Base-by-base conservation (phyloP, 2,888 invertebrate species). In the Tachina grossa region DNA sequence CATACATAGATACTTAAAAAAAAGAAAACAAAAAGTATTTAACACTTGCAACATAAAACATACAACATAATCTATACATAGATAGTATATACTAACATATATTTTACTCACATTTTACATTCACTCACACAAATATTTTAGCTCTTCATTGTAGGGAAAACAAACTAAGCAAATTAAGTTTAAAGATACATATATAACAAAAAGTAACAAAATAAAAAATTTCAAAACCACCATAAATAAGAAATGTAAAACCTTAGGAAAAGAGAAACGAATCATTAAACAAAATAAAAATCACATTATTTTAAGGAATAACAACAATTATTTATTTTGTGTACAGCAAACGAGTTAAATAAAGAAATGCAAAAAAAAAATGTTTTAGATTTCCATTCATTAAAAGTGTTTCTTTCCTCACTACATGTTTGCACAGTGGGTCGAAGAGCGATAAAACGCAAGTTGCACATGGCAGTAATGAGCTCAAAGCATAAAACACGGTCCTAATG, bases 151-250 rank as follows among this genome's bases (percentile, higher is more conserved):
- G 43, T 72, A 59, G 53, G 22, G 59, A 78, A 81, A 68, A 16
- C 59, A 41, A 71, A 75, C 61, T 57, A 81, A 71, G 22, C 49
- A 71, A 77, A 82, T 65, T 53, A 66, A 76, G 39, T 16, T 51
- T 63, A 71, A 47, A 63, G 47, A 43, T 1, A 71, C n/a, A 76
- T 22, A 71, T 19, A 72, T 31, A 14, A 72, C n/a, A 47, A 59
- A 69, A 71, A 51, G 71, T 51, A 81, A 61, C 69, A 66, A 78
- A 81, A 61, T 47, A 51, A 74, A 61, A 68, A 31, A 78, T 61
- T 74, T 68, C 57, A 81, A 19, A 81, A 85, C 85, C 75, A 85
- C 85, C 82, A 82, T 49, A 49, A 68, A 76, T 31, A 59, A 68
- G 39, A 76, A 65, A 68, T 57, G 65, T n/a, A 43, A 85, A 78